Evolutionary conservation across 2,113 vertebrate species (phyloP), one percentile per base, ranked within the genome.

Genomic region (Ctenodactylus gundi): DNA sequence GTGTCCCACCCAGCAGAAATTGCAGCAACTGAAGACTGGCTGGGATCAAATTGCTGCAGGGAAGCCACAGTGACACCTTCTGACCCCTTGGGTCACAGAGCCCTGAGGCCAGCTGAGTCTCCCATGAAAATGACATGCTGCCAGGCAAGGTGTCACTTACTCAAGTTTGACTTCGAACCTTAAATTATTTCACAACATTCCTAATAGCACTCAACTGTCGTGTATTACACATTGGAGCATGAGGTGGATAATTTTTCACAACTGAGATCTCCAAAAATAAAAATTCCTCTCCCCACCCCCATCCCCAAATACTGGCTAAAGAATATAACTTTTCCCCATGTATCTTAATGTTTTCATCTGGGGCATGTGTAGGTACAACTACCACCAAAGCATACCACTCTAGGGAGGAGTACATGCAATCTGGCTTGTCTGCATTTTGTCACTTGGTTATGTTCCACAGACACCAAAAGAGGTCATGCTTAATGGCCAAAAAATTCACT

Each of bases 401-500:
- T 51, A 55, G 72, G 34, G 13, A 31, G 73, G 49, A 91, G 57
- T 49, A 8, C 3, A 23, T 2, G 34, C 5, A 2, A 53, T 64
- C 39, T 57, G 46, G 78, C 39, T 41, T 67, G 76, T 93, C 70
- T 82, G 92, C 29, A 65, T 25, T 27, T 21, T 4, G 57, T 49
- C 62, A 93, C 68, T 90, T 46, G 27, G 62, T 82, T 72, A 73
- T 92, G 81, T 84, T 93, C 90, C 67, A 87, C 3, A 65, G 76
- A 85, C 81, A 85, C 51, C 83, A 76, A n/a, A 85, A 6, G 65
- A 85, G 94, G 94, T 90, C 49, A 94, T 77, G 91, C 95, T 94
- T 95, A 94, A 85, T 82, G 87, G 72, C 77, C 93, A 96, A 95
- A 97, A 91, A 85, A 84, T 93, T 85, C 75, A 82, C 90, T 49